Conservation (phyloP, 1,140 invertebrate species). For the Drosophila santomea region DNA sequence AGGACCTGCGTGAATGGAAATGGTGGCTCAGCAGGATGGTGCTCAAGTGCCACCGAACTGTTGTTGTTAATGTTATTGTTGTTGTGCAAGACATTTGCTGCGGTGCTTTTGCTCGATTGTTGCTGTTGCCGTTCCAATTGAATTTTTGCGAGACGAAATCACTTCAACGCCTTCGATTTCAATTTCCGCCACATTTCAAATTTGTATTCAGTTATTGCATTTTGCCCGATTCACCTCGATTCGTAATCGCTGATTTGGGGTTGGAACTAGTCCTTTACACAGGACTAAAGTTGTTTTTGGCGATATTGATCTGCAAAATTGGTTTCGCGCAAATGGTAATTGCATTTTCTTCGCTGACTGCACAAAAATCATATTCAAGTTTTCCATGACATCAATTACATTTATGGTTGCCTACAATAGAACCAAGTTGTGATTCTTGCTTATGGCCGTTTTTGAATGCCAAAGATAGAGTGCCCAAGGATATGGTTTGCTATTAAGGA, state of each 20-base stretch:
- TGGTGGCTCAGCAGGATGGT: background rate
- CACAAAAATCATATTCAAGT: background rate
- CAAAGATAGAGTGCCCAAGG: background rate
- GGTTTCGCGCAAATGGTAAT: constrained; percentile 9
- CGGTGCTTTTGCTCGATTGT: constrained; percentile 25
- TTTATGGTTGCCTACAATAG: background rate
- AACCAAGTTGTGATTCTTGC: background rate
- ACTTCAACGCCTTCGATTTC: constrained; percentile 83
- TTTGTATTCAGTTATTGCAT: constrained; percentile 72
- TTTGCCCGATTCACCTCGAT: constrained; percentile 22
- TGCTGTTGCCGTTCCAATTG: constrained; percentile 58
- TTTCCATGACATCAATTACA: background rate
- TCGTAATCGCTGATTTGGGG: constrained; percentile 32
- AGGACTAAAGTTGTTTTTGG: background rate
- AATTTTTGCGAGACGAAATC: constrained; percentile 81
- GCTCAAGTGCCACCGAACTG: constrained; percentile 1
- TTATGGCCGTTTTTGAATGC: background rate
- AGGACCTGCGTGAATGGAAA: background rate
- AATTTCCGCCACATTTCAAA: constrained; percentile 78
- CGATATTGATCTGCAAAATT: constrained; percentile 30
- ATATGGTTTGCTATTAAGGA: background rate
- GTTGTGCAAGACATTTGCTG: constrained; percentile 56
- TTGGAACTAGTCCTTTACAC: background rate
- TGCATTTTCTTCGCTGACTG: background rate
- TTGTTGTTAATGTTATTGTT: background rate